Evolutionary conservation across 2,113 vertebrate genomes (phyloP).

Genomic region (Siphamia tubifer): DNA sequence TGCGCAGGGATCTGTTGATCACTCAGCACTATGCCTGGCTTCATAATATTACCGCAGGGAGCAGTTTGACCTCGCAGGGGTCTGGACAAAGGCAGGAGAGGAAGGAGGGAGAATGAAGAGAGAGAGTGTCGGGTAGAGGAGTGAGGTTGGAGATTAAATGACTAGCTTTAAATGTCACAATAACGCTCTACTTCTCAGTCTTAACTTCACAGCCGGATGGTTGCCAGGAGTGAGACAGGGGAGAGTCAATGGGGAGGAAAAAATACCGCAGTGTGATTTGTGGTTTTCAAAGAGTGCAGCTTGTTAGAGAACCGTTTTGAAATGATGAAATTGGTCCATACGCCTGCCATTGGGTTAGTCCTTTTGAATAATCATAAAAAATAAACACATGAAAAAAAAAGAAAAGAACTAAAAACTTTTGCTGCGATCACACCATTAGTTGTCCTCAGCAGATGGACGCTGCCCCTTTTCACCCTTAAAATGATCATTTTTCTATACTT

Average conservation of each 20-base stretch:
- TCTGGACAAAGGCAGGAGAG: constrained; percentile 23
- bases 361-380: too few relatives aligned
- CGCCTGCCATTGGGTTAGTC: background rate
- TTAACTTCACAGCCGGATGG: constrained; percentile 33
- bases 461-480: too few relatives aligned
- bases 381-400: too few relatives aligned
- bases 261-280: constrained; percentile 40
- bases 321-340: background rate
- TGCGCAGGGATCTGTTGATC: constrained; percentile 62
- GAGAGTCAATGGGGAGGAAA: constrained; percentile 27
- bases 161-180: constrained; percentile 65
- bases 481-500: too few relatives aligned
- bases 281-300: constrained; percentile 33
- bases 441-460: too few relatives aligned
- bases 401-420: too few relatives aligned
- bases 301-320: constrained; percentile 28
- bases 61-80: constrained; percentile 57
- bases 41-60: constrained; percentile 66
- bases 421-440: too few relatives aligned
- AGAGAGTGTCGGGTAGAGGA: constrained; percentile 32
- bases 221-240: constrained; percentile 32
- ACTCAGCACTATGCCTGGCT: constrained; percentile 51
- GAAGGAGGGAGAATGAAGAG: constrained; percentile 4
- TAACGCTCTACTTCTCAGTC: constrained; percentile 42
- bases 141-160: constrained; percentile 59